Evolutionary conservation across 2,797 vertebrate species (phyloP).

Genomic region (Okamejei kenojei): DNA sequence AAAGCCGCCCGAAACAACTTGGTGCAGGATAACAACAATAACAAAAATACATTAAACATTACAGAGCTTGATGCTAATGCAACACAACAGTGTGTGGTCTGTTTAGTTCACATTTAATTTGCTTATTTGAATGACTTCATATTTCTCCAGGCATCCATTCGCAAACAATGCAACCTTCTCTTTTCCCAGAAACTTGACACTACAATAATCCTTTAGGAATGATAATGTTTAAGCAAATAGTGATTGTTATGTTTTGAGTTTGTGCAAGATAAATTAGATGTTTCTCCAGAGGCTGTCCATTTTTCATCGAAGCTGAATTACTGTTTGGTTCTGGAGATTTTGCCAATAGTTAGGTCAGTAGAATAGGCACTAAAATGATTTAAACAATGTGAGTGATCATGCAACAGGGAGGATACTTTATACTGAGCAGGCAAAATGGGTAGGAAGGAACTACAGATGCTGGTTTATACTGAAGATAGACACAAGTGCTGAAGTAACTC

Average conservation of each 20-base stretch:
- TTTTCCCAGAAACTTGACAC: slow-evolving; percentile 6
- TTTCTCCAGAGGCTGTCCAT: neutral
- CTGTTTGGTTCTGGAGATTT: neutral
- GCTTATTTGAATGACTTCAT: slow-evolving; percentile 26
- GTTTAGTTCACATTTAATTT: slow-evolving; percentile 6
- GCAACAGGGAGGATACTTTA: neutral
- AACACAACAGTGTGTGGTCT: slow-evolving; percentile 26
- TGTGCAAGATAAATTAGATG: slow-evolving; percentile 2
- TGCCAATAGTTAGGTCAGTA: neutral
- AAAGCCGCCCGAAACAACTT: neutral
- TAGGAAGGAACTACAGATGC: too few relatives aligned
- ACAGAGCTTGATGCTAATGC: neutral
- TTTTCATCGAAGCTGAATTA: slow-evolving; percentile 14
- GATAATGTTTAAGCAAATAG: slow-evolving; percentile 24
- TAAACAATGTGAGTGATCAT: neutral
- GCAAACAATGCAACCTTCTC: slow-evolving; percentile 10
- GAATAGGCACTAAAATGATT: neutral
- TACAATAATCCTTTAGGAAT: slow-evolving; percentile 18
- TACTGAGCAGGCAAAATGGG: neutral
- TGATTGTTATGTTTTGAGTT: too few relatives aligned
- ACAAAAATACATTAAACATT: neutral
- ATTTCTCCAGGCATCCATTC: neutral
- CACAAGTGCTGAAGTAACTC: too few relatives aligned
- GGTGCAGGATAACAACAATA: neutral
- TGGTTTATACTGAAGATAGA: too few relatives aligned